These are phyloP conservation scores for Cynocephalus volans DNA, from an alignment of 2,113 vertebrate species.

Conservation along the genomic window DNA sequence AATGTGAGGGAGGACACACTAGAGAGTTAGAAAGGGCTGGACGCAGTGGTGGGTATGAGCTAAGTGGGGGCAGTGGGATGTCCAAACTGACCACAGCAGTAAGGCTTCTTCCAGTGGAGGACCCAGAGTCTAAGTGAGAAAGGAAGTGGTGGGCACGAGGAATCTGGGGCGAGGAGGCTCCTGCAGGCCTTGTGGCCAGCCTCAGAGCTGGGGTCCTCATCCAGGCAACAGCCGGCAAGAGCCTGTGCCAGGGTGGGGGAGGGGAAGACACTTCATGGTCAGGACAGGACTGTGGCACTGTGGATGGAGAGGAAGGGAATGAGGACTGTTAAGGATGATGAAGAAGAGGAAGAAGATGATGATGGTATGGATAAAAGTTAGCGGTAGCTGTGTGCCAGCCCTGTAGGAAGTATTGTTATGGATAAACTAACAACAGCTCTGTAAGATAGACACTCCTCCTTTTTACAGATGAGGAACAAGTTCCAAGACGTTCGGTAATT, in stretches of 20 bases:
- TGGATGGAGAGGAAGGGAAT: background rate
- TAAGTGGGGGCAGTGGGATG: fast-evolving
- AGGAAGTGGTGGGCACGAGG: background rate
- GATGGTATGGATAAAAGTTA: background rate
- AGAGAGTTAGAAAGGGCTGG: background rate
- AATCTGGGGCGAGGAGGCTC: background rate
- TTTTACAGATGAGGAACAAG: background rate
- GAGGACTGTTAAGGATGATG: background rate
- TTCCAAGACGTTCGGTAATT: background rate
- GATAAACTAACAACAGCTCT: background rate
- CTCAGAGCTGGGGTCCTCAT: background rate
- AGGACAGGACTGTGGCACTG: background rate
- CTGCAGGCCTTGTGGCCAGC: background rate
- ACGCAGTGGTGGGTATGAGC: background rate
- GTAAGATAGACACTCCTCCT: background rate
- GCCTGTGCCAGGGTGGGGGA: background rate
- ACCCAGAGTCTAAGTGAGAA: background rate
- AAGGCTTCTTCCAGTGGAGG: background rate
- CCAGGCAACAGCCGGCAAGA: background rate
- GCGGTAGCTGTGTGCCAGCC: fast-evolving
- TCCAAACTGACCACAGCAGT: fast-evolving
- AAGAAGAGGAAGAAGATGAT: background rate
- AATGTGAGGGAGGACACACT: background rate
- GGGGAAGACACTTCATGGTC: background rate
- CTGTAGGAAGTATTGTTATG: fast-evolving